Evolutionary conservation across 2,888 invertebrate genomes (phyloP).

Genomic region (Drosophila suboccidentalis): DNA sequence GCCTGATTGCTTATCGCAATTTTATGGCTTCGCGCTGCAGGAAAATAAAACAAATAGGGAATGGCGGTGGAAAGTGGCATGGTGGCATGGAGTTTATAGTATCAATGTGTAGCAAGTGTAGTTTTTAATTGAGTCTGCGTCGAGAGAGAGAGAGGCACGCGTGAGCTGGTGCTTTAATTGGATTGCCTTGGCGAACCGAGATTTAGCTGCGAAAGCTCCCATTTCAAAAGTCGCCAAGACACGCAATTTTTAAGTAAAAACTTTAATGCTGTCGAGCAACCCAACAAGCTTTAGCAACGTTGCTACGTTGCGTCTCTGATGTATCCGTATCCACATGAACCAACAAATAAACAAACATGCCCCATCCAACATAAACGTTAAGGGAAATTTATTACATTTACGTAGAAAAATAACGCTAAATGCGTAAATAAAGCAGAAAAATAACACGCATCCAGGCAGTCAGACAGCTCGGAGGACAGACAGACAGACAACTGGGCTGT

Average conservation of each 20-base stretch:
- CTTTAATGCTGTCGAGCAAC: conserved; percentile 10
- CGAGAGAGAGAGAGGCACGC: conserved; percentile 46
- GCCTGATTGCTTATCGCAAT: conserved; percentile 61
- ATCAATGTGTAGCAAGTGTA: conserved; percentile 25
- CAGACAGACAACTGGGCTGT: neutral
- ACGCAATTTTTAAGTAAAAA: conserved; percentile 39
- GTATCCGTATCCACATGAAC: conserved; percentile 28
- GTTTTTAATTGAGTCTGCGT: conserved; percentile 60
- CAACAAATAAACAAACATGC: conserved; percentile 19
- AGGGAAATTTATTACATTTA: conserved; percentile 74
- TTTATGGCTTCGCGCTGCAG: conserved; percentile 55
- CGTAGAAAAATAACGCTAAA: conserved; percentile 62
- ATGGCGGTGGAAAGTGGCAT: neutral
- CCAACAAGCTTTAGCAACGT: conserved; percentile 20
- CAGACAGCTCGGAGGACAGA: neutral
- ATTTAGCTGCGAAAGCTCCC: conserved; percentile 35
- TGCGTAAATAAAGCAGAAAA: conserved; percentile 67
- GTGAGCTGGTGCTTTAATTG: conserved; percentile 55
- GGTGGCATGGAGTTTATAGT: conserved; percentile 16
- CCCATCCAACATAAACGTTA: conserved; percentile 51
- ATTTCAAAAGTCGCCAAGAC: conserved; percentile 39
- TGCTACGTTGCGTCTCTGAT: conserved; percentile 37
- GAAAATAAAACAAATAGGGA: conserved; percentile 14
- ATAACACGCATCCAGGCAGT: conserved; percentile 43
- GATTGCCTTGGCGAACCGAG: conserved; percentile 54